Evolutionary conservation across 2,113 vertebrate species (phyloP).

Genomic region (Sarotherodon lohbergeri): DNA sequence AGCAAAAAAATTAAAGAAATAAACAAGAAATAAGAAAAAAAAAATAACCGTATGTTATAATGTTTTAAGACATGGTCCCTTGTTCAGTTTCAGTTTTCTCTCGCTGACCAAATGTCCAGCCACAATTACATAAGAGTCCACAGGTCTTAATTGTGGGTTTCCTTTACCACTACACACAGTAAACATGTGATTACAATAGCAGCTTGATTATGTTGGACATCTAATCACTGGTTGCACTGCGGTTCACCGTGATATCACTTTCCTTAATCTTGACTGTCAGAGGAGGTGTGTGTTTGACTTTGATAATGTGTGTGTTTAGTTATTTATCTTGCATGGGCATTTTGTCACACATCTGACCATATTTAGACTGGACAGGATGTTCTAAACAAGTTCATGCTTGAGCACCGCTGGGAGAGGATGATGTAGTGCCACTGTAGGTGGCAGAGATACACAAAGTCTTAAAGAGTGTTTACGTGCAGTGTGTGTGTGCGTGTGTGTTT

Average conservation of each 20-base stretch:
- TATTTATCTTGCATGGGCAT: slow-evolving; percentile 14
- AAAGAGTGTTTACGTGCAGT: slow-evolving; percentile 28
- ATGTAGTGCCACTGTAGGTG: slow-evolving; percentile 62
- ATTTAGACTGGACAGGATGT: slow-evolving; percentile 59
- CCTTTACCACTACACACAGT: slow-evolving; percentile 26
- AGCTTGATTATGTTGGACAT: slow-evolving; percentile 40
- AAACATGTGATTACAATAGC: slow-evolving; percentile 63
- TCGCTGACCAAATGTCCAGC: slow-evolving; percentile 17
- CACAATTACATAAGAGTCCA: slow-evolving; percentile 32
- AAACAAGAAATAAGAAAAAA: rapidly evolving
- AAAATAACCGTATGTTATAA: background rate
- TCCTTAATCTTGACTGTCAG: slow-evolving; percentile 37
- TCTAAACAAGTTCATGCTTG: slow-evolving; percentile 54
- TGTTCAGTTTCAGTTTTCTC: background rate
- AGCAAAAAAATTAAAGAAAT: background rate
- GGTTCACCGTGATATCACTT: slow-evolving; percentile 53
- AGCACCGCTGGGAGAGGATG: slow-evolving; percentile 39
- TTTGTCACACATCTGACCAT: slow-evolving; percentile 47
- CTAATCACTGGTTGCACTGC: slow-evolving; percentile 45
- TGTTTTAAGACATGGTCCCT: background rate
- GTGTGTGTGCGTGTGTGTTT: background rate
- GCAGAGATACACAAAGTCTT: slow-evolving; percentile 54
- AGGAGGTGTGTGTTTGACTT: slow-evolving; percentile 44
- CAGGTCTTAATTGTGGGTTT: slow-evolving; percentile 44
- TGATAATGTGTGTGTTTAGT: slow-evolving; percentile 35